Evolutionary conservation across 2,888 invertebrate genomes (phyloP).

Genomic region (Aporophyla lueneburgensis): DNA sequence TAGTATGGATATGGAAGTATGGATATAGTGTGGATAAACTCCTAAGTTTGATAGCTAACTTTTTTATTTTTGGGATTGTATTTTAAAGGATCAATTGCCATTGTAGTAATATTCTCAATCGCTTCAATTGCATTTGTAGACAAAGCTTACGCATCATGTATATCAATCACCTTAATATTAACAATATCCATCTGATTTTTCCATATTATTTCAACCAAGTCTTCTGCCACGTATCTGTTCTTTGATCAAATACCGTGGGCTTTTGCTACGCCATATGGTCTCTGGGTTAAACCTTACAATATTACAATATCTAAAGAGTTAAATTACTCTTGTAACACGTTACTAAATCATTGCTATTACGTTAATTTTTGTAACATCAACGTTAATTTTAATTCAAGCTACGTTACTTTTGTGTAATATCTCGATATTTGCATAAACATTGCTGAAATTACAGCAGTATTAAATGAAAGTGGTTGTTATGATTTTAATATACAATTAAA

Average conservation of each 20-base stretch:
- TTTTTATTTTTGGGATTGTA: neutral
- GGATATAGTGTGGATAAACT: too few species aligned
- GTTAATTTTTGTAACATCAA: conserved; percentile 17
- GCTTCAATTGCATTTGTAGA: too few species aligned
- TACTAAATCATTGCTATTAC: conserved; percentile 1
- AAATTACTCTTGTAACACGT: conserved; percentile 19
- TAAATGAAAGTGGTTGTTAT: conserved; percentile 12
- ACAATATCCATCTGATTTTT: neutral
- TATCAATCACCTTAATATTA: too few species aligned
- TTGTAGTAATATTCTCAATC: too few species aligned
- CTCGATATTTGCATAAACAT: conserved; percentile 8
- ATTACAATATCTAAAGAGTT: conserved; percentile 29
- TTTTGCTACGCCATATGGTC: conserved; percentile 63
- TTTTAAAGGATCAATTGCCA: too few species aligned
- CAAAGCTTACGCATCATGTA: too few species aligned
- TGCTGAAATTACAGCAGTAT: neutral
- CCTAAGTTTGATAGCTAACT: neutral
- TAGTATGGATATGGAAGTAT: too few species aligned
- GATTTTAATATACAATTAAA: neutral
- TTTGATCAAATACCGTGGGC: conserved; percentile 47
- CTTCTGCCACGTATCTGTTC: conserved; percentile 42
- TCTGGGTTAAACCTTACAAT: conserved; percentile 42
- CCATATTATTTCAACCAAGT: neutral
- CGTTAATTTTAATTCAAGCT: conserved; percentile 12
- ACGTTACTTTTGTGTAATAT: conserved; percentile 1